Base-by-base conservation (phyloP, 2,797 vertebrate genomes). In the Myotis pilosus region DNA sequence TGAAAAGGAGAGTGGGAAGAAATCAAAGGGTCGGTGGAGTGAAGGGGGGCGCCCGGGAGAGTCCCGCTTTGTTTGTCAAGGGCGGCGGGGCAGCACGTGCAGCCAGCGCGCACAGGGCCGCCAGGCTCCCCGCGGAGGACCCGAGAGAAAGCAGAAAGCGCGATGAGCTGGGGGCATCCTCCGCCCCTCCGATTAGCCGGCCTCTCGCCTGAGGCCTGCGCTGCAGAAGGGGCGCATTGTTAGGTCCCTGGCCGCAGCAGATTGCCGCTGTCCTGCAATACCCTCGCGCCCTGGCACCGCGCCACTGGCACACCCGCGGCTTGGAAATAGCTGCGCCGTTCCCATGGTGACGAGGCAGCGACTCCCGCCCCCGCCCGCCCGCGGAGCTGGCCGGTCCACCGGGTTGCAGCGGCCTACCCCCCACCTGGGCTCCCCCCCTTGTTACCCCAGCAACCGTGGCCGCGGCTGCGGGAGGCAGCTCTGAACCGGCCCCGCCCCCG, bases 341-440 rank as follows among this genome's bases (percentile, higher is more conserved):
- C 92, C 98, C 98, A 96, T 95, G 95, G 97, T 97, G 96, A 98
- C 94, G 8, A 91, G 95, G 97, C 96, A 92, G 95, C 91, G 11
- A 55, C 8, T 94, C 92, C 93, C 86, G 95, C 96, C 94, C 92
- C 95, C 68, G 64, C 49, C 57, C 25, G 25, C 23, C 28, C 22
- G 86, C 87, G 30, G 78, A 28, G 75, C 75, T 36, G 49, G 75
- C 69, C 76, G 16, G 53, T 74, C 30, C 30, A 5, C 22, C 41
- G 20, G 66, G 33, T 12, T 22, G 66, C 66, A 11, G 66, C 20
- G 47, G 28, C 83, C 69, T 15, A 17, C 62, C 95, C 60, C 49
- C 44, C 13, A 3, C 30, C 64, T 6, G 84, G 38, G 95, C 91
- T 38, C 75, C 94, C 82, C 78, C 64, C 72, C 89, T 3, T 57